Conservation (phyloP, 2,888 invertebrate genomes). For the Leptinotarsa juncta region DNA sequence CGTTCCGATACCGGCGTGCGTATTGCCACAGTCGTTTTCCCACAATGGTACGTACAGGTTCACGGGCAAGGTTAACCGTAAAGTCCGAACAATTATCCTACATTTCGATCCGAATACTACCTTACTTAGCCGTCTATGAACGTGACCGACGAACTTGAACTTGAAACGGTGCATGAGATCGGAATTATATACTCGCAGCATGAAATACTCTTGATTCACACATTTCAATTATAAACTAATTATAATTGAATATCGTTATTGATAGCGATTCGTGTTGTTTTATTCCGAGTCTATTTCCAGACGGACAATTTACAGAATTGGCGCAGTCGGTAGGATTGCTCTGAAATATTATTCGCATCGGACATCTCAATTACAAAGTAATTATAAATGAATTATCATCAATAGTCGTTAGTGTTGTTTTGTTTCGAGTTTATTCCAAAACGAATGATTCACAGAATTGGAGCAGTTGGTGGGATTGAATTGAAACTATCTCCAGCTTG, state of each 20-base stretch:
- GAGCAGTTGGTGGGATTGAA: neutral
- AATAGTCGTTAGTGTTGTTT: neutral
- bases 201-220: too few species aligned
- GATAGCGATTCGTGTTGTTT: neutral
- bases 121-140: conserved; percentile 4
- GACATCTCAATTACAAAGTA: too few species aligned
- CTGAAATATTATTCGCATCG: neutral
- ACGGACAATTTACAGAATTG: neutral
- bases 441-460: too few species aligned
- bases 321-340: neutral
- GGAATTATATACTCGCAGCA: neutral
- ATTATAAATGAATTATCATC: too few species aligned
- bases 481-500: neutral
- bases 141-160: conserved; percentile 25
- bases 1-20: conserved; percentile 9
- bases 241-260: too few species aligned
- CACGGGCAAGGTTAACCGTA: conserved; percentile 30
- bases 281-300: neutral
- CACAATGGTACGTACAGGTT: conserved; percentile 25
- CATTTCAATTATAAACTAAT: too few species aligned
- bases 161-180: neutral
- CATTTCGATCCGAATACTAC: conserved; percentile 19
- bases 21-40: conserved; percentile 16
- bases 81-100: conserved; percentile 22
- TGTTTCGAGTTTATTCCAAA: neutral